These are phyloP conservation scores for Herpailurus yagouaroundi DNA, from an alignment of 2,113 vertebrate species.

Conservation along the genomic window DNA sequence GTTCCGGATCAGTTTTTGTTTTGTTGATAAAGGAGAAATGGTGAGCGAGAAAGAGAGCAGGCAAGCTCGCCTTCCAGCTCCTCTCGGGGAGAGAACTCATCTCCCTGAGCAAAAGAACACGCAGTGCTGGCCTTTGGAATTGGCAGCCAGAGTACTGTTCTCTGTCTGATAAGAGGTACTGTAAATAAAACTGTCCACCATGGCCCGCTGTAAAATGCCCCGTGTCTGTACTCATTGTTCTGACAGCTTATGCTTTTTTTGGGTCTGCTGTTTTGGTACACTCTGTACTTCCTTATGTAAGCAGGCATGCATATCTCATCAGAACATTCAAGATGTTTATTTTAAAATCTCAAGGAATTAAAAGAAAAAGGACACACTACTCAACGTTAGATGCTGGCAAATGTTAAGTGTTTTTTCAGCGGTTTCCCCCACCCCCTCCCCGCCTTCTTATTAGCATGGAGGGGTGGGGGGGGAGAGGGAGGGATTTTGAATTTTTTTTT, in stretches of 20 bases:
- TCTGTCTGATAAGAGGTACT: conserved; percentile 97
- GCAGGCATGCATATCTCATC: conserved; percentile 91
- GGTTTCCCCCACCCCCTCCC: neutral
- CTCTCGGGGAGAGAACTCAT: conserved; percentile 86
- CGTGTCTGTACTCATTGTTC: conserved; percentile 97
- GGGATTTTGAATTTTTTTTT: conserved; percentile 13
- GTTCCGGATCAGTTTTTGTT: conserved; percentile 77
- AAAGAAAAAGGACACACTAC: conserved; percentile 72
- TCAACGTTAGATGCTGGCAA: conserved; percentile 65
- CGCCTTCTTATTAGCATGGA: conserved; percentile 16
- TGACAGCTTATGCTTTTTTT: conserved; percentile 92
- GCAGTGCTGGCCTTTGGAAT: conserved; percentile 94
- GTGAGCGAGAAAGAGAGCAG: neutral
- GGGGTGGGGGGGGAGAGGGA: neutral
- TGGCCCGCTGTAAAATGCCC: conserved; percentile 89
- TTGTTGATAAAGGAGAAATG: conserved; percentile 79
- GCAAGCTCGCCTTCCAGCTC: conserved; percentile 45
- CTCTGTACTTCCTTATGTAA: conserved; percentile 96
- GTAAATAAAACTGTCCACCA: conserved; percentile 99
- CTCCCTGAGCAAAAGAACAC: conserved; percentile 93
- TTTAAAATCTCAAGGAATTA: conserved; percentile 88
- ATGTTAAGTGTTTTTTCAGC: neutral
- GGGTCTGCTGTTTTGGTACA: conserved; percentile 94
- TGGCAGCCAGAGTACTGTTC: conserved; percentile 94
- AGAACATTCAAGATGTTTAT: conserved; percentile 91